phyloP scores from a whole-genome alignment of 2,113 vertebrate species.

The Eira barbara region DNA sequence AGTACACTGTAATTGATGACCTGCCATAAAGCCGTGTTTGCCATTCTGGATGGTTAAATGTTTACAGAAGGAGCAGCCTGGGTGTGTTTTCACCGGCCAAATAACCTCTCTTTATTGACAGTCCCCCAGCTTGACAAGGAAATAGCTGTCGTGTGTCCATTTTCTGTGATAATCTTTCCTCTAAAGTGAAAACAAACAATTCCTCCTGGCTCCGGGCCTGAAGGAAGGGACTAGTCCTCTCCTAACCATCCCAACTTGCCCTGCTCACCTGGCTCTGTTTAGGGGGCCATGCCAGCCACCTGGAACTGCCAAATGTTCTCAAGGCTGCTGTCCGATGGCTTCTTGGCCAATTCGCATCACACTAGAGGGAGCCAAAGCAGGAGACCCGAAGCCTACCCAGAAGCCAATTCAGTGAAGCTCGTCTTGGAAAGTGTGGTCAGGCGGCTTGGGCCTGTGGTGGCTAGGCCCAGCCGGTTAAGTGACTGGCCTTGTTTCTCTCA shows the following conservation, averaged over 20 bases:
- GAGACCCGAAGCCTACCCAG: background rate
- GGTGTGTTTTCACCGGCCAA: background rate
- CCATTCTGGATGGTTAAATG: background rate
- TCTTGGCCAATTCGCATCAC: background rate
- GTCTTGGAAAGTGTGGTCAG: background rate
- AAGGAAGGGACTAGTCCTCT: background rate
- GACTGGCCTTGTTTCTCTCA: background rate
- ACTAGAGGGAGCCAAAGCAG: background rate
- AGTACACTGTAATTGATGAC: background rate
- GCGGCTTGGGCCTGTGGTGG: accelerated
- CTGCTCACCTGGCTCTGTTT: accelerated
- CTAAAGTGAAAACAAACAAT: background rate
- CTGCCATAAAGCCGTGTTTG: background rate
- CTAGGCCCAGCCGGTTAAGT: too few relatives aligned
- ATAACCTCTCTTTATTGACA: background rate
- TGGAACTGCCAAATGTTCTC: background rate
- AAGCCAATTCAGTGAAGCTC: background rate
- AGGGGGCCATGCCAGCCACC: background rate
- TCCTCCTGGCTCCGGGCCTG: background rate
- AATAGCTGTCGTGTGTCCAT: background rate
- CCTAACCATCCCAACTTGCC: background rate
- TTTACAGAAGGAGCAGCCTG: background rate
- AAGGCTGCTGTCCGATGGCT: background rate
- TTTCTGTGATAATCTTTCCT: background rate
- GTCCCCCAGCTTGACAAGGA: background rate